A percentile compares a stretch with the other conserved stretches of the same genome.
phyloP scores from a whole-genome alignment of 1,140 invertebrate species.

The Harlomillsia oculata region DNA sequence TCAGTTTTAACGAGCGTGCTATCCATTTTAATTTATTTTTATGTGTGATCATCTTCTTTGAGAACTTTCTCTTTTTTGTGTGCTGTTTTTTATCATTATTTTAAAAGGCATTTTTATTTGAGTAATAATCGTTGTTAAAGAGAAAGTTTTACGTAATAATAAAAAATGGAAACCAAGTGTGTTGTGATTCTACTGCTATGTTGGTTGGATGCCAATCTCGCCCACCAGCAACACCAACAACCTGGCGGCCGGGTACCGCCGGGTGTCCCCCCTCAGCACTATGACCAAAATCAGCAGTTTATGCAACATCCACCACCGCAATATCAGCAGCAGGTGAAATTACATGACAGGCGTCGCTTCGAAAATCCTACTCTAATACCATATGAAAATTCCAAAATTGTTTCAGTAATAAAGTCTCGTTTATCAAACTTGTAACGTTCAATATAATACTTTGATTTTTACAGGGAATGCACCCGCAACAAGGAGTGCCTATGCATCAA shows the following conservation, averaged over 20 bases:
- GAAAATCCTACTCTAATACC: too few relatives aligned
- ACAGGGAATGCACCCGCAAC: background rate
- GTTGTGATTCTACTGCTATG: background rate
- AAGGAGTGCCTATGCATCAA: conserved; percentile 1
- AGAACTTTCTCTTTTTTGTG: too few relatives aligned
- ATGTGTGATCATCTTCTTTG: too few relatives aligned
- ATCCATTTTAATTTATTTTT: too few relatives aligned
- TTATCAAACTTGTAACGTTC: background rate
- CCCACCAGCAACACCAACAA: conserved; percentile 8
- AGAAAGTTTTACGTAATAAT: too few relatives aligned
- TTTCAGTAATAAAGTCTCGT: conserved; percentile 17
- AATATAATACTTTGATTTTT: background rate
- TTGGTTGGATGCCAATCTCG: conserved; percentile 4
- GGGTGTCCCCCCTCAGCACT: conserved; percentile 32
- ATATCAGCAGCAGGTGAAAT: conserved; percentile 39
- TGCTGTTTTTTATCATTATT: too few relatives aligned
- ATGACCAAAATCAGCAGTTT: conserved; percentile 37
- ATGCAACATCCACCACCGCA: conserved; percentile 40
- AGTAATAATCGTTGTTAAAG: too few relatives aligned
- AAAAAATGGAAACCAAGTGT: too few relatives aligned
- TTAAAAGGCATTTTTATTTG: too few relatives aligned
- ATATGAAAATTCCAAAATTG: conserved; percentile 19
- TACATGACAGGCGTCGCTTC: too few relatives aligned
- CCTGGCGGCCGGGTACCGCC: conserved; percentile 29
- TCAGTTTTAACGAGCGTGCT: too few relatives aligned